Percentiles rank a stretch among this genome's conserved stretches.
Evolutionary conservation across 2,113 vertebrate genomes (phyloP).

Genomic region (Tragelaphus scriptus): DNA sequence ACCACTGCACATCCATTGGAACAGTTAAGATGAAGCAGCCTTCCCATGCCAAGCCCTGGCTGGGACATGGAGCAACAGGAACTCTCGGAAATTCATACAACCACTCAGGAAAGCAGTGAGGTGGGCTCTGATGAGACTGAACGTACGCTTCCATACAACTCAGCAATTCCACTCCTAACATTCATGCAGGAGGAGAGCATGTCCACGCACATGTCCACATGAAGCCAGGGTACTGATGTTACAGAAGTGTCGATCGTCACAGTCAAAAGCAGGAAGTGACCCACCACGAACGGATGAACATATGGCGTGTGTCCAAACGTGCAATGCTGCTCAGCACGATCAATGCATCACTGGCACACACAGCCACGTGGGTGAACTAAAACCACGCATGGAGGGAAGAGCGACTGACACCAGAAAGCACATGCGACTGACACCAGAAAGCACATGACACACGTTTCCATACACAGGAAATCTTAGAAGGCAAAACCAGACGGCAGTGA

Average conservation of each 20-base stretch:
- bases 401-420: not conserved
- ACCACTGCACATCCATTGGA: too few relatives aligned
- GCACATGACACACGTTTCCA: rapidly evolving
- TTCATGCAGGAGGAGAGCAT: not conserved
- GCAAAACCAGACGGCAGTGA: rapidly evolving
- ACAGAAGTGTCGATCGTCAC: not conserved
- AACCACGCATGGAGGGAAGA: not conserved
- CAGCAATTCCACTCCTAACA: not conserved
- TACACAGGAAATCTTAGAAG: not conserved
- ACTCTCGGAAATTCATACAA: not conserved
- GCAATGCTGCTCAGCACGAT: not conserved
- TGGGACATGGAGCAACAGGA: rapidly evolving
- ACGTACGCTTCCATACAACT: not conserved
- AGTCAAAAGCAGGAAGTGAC: not conserved
- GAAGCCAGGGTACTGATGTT: not conserved
- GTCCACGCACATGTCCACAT: rapidly evolving
- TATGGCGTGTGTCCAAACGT: rapidly evolving
- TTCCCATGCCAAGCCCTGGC: not conserved
- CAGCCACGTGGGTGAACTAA: not conserved
- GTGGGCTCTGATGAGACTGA: not conserved
- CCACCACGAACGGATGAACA: not conserved
- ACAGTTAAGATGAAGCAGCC: too few relatives aligned
- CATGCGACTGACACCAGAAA: not conserved
- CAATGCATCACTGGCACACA: rapidly evolving
- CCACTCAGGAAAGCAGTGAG: not conserved